Base-by-base conservation (phyloP, 2,797 vertebrate genomes). In the Artibeus lituratus region DNA sequence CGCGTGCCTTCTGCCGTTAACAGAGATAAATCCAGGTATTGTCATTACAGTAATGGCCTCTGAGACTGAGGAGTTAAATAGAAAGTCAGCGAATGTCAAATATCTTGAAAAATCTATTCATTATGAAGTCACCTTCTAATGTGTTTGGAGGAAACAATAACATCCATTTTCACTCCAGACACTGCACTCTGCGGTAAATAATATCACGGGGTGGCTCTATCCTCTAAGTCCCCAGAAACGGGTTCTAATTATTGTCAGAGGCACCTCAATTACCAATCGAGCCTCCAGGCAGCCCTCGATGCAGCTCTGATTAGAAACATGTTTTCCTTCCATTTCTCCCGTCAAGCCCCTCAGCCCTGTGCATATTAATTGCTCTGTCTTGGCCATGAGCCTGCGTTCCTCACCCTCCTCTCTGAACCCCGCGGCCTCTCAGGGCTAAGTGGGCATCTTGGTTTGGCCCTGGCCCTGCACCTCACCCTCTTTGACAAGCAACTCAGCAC, bases 201-300 rank as follows among this genome's bases (percentile, higher is more conserved):
- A 96, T 87, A 95, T 83, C 93, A 51, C 21, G 53, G 91, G 69
- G 92, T 90, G 90, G 94, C 94, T 97, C 69, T 89, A 77, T 35
- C 42, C 59, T 44, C 49, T 92, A 22, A 29, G 84, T 83, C 87
- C 94, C 89, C 95, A 96, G 70, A 97, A 95, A 88, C 86, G 88
- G 91, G 85, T 93, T 97, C 95, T 97, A 95, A 94, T 96, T 96
- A 96, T 97, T 89, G 96, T 97, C 95, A 90, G 87, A 96, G 78
- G 87, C 77, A 90, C 16, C 37, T 95, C 92, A 83, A 87, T 96
- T 96, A 93, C 42, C n/a, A n/a, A 85, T 24, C 72, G 77, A 39
- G 29, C 82, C 96, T 93, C 93, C 85, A 80, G 83, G 80, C 73
- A 81, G 74, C 82, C 72, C 87, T 96, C 89, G 42, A 93, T 22